Percentiles rank a stretch among this genome's conserved stretches.
Conservation (phyloP, 2,888 invertebrate genomes). For the Erannis defoliaria region DNA sequence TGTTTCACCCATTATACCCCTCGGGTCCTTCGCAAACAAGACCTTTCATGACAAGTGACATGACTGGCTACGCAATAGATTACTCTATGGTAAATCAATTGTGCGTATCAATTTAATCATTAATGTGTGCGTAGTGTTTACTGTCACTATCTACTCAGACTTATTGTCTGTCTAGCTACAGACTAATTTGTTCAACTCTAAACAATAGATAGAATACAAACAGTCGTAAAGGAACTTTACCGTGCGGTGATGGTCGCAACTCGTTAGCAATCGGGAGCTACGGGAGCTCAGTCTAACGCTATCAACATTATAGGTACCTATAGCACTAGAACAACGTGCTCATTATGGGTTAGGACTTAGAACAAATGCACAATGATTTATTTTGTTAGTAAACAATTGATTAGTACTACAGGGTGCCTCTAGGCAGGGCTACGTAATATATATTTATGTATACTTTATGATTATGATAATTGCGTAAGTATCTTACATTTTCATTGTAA, state of each 20-base stretch:
- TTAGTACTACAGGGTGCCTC: conserved; percentile 36
- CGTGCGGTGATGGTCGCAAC: conserved; percentile 80
- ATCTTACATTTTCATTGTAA: conserved; percentile 51
- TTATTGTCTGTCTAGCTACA: conserved; percentile 60
- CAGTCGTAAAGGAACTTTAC: conserved; percentile 74
- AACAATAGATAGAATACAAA: conserved; percentile 57
- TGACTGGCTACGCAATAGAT: conserved; percentile 32
- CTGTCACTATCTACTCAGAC: conserved; percentile 56
- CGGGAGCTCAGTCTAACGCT: conserved; percentile 77
- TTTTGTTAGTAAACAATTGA: conserved; percentile 48
- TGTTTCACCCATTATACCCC: conserved; percentile 28
- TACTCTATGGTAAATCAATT: conserved; percentile 19
- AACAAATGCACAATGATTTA: conserved; percentile 61
- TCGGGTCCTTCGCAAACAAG: conserved; percentile 36
- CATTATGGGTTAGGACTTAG: conserved; percentile 51
- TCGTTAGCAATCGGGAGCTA: conserved; percentile 77
- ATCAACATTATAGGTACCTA: conserved; percentile 69
- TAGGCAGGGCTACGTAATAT: conserved; percentile 44
- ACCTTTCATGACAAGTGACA: conserved; percentile 33
- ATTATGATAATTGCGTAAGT: conserved; percentile 8
- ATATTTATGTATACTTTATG: too few relatives aligned
- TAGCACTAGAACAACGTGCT: conserved; percentile 78
- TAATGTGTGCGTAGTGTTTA: conserved; percentile 30
- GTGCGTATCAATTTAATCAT: conserved; percentile 28
- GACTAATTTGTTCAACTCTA: conserved; percentile 60